Evolutionary conservation across 2,113 vertebrate genomes (phyloP).

Genomic region (Perognathus longimembris): DNA sequence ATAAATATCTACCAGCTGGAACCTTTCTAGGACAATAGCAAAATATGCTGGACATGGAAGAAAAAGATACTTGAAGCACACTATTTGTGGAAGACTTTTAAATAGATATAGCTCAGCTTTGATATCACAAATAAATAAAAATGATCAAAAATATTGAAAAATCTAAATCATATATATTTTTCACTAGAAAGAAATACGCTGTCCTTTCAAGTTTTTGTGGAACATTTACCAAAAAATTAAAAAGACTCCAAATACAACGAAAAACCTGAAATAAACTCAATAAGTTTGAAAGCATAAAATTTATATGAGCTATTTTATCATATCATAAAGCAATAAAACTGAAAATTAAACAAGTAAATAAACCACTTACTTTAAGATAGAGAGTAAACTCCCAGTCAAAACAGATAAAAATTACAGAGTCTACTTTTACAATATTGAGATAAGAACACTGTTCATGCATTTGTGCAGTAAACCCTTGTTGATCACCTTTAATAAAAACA

Average conservation of each 20-base stretch:
- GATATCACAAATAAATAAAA: conserved; percentile 62
- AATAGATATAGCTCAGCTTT: conserved; percentile 36
- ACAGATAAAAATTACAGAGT: conserved; percentile 45
- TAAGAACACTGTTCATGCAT: not conserved
- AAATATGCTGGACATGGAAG: conserved; percentile 7
- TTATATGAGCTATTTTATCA: conserved; percentile 50
- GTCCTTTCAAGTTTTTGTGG: conserved; percentile 40
- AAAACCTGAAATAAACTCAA: conserved; percentile 37
- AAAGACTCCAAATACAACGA: conserved; percentile 6
- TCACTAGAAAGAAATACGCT: conserved; percentile 44
- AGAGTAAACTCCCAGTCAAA: conserved; percentile 33
- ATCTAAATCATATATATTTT: conserved; percentile 22
- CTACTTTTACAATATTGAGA: conserved; percentile 56
- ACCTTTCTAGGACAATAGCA: conserved; percentile 35
- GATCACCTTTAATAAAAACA: not conserved
- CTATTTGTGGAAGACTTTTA: conserved; percentile 58
- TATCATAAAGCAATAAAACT: conserved; percentile 49
- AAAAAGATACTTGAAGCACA: conserved; percentile 47
- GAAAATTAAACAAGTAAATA: conserved; percentile 65
- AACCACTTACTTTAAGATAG: conserved; percentile 11
- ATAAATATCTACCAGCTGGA: conserved; percentile 31
- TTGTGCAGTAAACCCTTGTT: not conserved
- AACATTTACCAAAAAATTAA: not conserved
- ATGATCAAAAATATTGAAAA: conserved; percentile 13
- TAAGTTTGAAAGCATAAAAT: conserved; percentile 63